Conservation (phyloP, 1,140 invertebrate species). For the Muscidifurax raptorellus region DNA sequence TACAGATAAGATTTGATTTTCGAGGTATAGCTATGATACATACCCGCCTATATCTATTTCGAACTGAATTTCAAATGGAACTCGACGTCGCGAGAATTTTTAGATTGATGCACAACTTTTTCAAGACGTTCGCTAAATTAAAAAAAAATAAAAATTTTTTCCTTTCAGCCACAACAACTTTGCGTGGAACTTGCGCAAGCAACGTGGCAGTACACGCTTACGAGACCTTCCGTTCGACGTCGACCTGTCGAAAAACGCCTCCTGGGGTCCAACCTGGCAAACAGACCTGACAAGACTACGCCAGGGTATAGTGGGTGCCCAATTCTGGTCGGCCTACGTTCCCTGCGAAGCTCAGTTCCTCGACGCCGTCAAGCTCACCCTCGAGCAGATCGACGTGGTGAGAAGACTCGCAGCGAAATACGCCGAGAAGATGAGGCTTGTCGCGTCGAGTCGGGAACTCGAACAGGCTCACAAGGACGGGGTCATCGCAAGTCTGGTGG, state of each 20-base stretch:
- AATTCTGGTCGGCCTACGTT: slow-evolving; percentile 90
- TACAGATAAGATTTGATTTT: too few relatives aligned
- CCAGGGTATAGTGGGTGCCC: slow-evolving; percentile 78
- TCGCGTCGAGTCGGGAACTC: slow-evolving; percentile 50
- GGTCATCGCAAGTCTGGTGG: slow-evolving; percentile 87
- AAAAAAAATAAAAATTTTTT: too few relatives aligned
- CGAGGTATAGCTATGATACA: too few relatives aligned
- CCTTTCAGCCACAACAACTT: slow-evolving; percentile 84
- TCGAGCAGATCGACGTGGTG: slow-evolving; percentile 87
- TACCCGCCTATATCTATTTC: too few relatives aligned
- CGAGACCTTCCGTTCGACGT: slow-evolving; percentile 83
- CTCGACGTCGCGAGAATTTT: too few relatives aligned
- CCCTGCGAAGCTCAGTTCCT: slow-evolving; percentile 88
- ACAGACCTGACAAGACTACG: slow-evolving; percentile 76
- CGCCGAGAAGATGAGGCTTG: slow-evolving; percentile 58
- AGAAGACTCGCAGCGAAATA: slow-evolving; percentile 83
- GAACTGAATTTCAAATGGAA: too few relatives aligned
- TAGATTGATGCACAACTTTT: too few relatives aligned
- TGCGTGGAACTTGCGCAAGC: slow-evolving; percentile 88
- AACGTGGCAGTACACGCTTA: slow-evolving; percentile 82
- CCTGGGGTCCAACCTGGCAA: slow-evolving; percentile 72
- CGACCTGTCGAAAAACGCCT: slow-evolving; percentile 76
- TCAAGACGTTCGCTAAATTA: too few relatives aligned
- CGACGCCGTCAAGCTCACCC: slow-evolving; percentile 86
- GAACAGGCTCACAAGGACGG: slow-evolving; percentile 67